Conservation (phyloP, 2,888 invertebrate species). For the Acronicta alni region DNA sequence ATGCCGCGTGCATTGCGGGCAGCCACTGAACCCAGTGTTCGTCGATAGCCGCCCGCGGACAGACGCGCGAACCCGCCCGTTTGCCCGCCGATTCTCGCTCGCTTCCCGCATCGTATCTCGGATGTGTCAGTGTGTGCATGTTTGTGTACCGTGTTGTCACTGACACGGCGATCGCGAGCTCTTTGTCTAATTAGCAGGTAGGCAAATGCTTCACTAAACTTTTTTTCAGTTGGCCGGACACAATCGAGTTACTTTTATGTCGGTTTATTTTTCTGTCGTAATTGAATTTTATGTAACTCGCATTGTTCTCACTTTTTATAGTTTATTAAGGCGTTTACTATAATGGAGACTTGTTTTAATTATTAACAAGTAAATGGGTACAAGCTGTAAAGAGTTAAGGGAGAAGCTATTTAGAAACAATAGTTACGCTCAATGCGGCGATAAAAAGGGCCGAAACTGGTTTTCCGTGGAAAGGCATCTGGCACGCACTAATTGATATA, state of each 20-base stretch:
- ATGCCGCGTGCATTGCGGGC: slow-evolving; percentile 65
- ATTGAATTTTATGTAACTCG: slow-evolving; percentile 65
- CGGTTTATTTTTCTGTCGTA: slow-evolving; percentile 63
- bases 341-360: slow-evolving; percentile 46
- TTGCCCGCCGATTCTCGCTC: slow-evolving; percentile 67
- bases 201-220: slow-evolving; percentile 78
- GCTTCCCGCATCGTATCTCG: slow-evolving; percentile 62
- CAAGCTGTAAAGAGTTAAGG: slow-evolving; percentile 50
- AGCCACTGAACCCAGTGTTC: slow-evolving; percentile 76
- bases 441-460: slow-evolving; percentile 83
- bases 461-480: slow-evolving; percentile 82
- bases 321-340: slow-evolving; percentile 42
- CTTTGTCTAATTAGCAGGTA: slow-evolving; percentile 88
- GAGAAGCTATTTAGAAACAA: slow-evolving; percentile 71
- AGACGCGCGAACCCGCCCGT: slow-evolving; percentile 73
- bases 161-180: slow-evolving; percentile 79
- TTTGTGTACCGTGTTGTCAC: slow-evolving; percentile 80
- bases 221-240: slow-evolving; percentile 64
- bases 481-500: slow-evolving; percentile 85
- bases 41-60: slow-evolving; percentile 78
- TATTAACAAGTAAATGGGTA: slow-evolving; percentile 46
- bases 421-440: slow-evolving; percentile 68
- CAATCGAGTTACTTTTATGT: slow-evolving; percentile 60
- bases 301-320: slow-evolving; percentile 59
- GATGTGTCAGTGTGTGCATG: slow-evolving; percentile 81